Conservation (phyloP, 1,140 invertebrate genomes). For the Sogatella furcifera region DNA sequence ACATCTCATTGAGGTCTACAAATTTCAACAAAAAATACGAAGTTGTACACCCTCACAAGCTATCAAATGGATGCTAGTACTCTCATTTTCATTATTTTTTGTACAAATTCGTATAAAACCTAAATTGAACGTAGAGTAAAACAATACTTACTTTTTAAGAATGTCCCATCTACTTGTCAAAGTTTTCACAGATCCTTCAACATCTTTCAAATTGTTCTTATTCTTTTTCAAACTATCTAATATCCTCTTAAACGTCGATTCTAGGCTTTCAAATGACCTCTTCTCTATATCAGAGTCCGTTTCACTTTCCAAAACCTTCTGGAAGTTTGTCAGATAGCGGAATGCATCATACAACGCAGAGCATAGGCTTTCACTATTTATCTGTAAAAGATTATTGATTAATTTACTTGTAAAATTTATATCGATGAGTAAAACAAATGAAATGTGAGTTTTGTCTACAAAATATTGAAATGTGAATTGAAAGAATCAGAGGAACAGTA, state of each 20-base stretch:
- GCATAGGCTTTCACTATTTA: slow-evolving; percentile 18
- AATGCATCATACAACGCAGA: slow-evolving; percentile 48
- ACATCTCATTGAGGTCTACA: too few relatives aligned
- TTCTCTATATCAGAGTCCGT: slow-evolving; percentile 48
- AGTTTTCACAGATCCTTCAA: slow-evolving; percentile 31
- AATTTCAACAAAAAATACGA: too few relatives aligned
- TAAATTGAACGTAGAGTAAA: too few relatives aligned
- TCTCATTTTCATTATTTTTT: too few relatives aligned
- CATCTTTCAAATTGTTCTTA: slow-evolving; percentile 39
- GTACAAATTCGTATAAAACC: too few relatives aligned
- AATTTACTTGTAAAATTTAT: too few relatives aligned
- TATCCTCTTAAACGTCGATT: slow-evolving; percentile 45
- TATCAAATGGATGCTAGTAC: too few relatives aligned
- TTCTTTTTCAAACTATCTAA: slow-evolving; percentile 49
- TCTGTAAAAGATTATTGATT: slow-evolving; percentile 16
- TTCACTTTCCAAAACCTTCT: slow-evolving; percentile 33
- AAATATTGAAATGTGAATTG: too few relatives aligned
- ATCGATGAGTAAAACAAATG: too few relatives aligned
- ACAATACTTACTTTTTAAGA: slow-evolving; percentile 36
- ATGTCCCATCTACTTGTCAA: slow-evolving; percentile 45
- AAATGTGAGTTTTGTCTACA: too few relatives aligned
- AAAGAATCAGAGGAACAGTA: too few relatives aligned
- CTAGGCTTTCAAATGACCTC: slow-evolving; percentile 48
- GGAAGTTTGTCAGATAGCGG: slow-evolving; percentile 45
- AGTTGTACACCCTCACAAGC: too few relatives aligned